These are phyloP conservation scores for Tachina fera DNA, from an alignment of 2,888 invertebrate species.

Conservation along the genomic window DNA sequence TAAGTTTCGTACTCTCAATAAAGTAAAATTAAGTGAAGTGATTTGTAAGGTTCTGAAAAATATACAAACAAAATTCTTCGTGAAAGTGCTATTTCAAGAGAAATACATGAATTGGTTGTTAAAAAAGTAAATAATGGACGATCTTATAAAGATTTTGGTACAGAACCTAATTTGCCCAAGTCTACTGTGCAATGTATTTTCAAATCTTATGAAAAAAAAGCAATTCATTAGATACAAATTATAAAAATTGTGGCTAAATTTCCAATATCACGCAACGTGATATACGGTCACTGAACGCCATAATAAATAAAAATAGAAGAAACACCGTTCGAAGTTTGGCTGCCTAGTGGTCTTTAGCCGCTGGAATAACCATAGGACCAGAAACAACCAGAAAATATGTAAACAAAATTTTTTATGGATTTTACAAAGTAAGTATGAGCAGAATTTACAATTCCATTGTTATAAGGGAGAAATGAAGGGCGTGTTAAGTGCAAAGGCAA, in stretches of 20 bases:
- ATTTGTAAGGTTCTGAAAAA: too few species aligned
- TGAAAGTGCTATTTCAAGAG: too few species aligned
- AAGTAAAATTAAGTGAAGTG: too few species aligned
- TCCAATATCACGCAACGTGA: background rate
- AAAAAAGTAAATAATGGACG: too few species aligned
- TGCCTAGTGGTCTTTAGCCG: background rate
- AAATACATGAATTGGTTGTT: too few species aligned
- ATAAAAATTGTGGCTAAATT: background rate
- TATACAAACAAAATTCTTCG: too few species aligned
- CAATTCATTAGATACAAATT: background rate
- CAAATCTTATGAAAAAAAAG: conserved; percentile 11
- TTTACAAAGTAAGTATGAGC: background rate
- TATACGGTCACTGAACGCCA: background rate
- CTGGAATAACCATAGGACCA: background rate
- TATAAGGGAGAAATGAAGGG: too few species aligned
- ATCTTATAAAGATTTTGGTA: too few species aligned
- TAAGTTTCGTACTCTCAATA: too few species aligned
- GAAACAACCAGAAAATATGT: background rate
- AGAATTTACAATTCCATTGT: too few species aligned
- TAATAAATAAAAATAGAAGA: background rate
- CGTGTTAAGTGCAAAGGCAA: too few species aligned
- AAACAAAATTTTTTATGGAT: background rate
- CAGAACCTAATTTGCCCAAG: background rate
- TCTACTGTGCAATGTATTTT: background rate
- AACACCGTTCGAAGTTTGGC: background rate